phyloP scores from a whole-genome alignment of 2,113 vertebrate species.

The Camelus bactrianus region DNA sequence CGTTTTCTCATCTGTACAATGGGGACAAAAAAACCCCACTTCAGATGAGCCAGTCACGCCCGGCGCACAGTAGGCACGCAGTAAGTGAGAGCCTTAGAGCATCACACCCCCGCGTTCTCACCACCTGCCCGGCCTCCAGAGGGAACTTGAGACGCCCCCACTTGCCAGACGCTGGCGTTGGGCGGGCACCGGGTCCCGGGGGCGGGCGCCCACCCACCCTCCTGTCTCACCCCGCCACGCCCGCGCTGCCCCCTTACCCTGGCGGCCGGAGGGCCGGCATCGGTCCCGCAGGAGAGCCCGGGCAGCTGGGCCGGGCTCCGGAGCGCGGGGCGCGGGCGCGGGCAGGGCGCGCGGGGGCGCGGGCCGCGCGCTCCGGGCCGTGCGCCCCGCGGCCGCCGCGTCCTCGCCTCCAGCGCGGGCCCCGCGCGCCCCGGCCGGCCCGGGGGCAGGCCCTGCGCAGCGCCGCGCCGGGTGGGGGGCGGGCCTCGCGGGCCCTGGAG shows the following conservation, averaged over 20 bases:
- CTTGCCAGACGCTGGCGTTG: slow-evolving; percentile 72
- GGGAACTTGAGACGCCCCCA: slow-evolving; percentile 79
- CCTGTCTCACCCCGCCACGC: slow-evolving; percentile 39
- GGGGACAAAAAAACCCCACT: slow-evolving; percentile 64
- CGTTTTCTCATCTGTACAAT: slow-evolving; percentile 81
- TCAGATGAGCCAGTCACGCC: neutral
- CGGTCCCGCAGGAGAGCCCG: slow-evolving; percentile 79
- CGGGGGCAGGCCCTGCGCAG: slow-evolving; percentile 80
- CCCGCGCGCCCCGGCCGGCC: slow-evolving; percentile 80
- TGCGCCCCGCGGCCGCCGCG: slow-evolving; percentile 80
- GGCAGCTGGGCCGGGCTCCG: slow-evolving; percentile 78
- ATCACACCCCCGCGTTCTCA: slow-evolving; percentile 67
- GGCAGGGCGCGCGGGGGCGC: slow-evolving; percentile 78
- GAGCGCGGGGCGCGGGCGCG: slow-evolving; percentile 76
- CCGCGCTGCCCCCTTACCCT: slow-evolving; percentile 77
- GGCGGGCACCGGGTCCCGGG: slow-evolving; percentile 46
- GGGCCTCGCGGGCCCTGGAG: slow-evolving; percentile 80
- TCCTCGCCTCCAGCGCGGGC: slow-evolving; percentile 81
- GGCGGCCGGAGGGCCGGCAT: slow-evolving; percentile 80
- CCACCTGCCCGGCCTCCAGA: slow-evolving; percentile 77
- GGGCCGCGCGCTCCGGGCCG: slow-evolving; percentile 79
- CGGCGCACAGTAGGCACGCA: slow-evolving; percentile 71
- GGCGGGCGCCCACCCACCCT: slow-evolving; percentile 41
- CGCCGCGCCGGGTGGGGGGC: slow-evolving; percentile 77
- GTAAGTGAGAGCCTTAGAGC: slow-evolving; percentile 65